Evolutionary conservation across 2,113 vertebrate species (phyloP), one percentile per base, ranked within the genome.

Genomic region (Oryzias curvinotus): DNA sequence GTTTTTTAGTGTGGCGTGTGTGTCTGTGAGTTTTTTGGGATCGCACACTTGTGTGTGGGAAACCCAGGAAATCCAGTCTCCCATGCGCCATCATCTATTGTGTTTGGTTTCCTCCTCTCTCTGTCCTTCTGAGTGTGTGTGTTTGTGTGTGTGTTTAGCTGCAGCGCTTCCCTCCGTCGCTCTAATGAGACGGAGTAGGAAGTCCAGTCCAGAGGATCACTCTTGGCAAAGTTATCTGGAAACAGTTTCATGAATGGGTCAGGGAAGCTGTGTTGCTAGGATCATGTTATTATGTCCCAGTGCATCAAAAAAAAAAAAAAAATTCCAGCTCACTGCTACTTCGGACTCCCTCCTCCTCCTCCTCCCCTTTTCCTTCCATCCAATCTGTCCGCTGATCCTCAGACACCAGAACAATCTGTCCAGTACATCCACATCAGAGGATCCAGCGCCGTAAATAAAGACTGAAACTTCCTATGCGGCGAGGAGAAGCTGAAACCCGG

Each of bases 11-110:
- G 65, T 55, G 68, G 52, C 63, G 73, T 81, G 57, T 75, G 58
- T 81, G 74, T 47, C 15, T 85, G 77, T 86, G 78, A 36, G 52
- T 52, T 70, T 70, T 54, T 77, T 77, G 74, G 79, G 78, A 84
- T 82, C 83, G 83, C 77, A 71, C 74, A 81, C 72, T 86, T 86
- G 75, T 90, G 87, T 89, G 88, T 91, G 89, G 88, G 89, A 91
- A 91, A 88, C 83, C 80, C 84, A 90, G 89, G 89, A 90, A 89
- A 80, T 85, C 77, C 82, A 81, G 74, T 78, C 85, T 91, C 89
- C 89, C 89, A 91, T 88, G 84, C 75, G 65, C 84, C 85, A 80
- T 63, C 68, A 67, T 75, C 88, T 76, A 90, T 88, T 91, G 89
- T 91, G 62, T 84, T 84, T 57, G 18, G 78, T 76, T 90, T 90